Conservation (phyloP, 2,113 vertebrate species). For the Sigmodon hispidus region DNA sequence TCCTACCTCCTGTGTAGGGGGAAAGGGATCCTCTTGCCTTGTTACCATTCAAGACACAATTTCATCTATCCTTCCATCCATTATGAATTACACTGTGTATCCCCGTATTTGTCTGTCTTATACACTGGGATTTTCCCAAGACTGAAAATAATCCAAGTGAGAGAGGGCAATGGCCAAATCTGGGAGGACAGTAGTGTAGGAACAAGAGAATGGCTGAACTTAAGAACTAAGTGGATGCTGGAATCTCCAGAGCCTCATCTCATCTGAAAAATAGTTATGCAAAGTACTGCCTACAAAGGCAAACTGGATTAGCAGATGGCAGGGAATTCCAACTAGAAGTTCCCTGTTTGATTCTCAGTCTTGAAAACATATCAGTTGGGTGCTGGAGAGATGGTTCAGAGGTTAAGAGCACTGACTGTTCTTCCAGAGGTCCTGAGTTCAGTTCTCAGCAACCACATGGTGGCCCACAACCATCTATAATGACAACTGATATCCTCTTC, state of each 20-base stretch:
- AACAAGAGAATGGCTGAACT: not conserved
- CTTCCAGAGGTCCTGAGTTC: too few relatives aligned
- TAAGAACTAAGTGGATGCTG: not conserved
- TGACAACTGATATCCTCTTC: too few relatives aligned
- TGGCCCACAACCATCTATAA: too few relatives aligned
- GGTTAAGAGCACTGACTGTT: too few relatives aligned
- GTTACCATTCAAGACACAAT: not conserved
- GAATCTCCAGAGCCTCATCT: not conserved
- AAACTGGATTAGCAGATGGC: not conserved
- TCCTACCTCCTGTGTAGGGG: not conserved
- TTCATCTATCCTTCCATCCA: not conserved
- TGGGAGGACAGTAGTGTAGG: accelerated
- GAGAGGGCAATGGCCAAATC: not conserved
- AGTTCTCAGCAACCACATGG: too few relatives aligned
- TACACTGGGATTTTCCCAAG: not conserved
- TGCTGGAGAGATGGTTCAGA: too few relatives aligned
- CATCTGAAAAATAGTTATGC: not conserved
- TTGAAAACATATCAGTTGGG: too few relatives aligned
- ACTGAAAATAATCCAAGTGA: not conserved
- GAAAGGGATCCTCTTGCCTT: not conserved
- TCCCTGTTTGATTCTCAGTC: not conserved
- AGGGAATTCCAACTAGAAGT: not conserved
- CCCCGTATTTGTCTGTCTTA: not conserved
- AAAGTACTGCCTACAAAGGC: not conserved
- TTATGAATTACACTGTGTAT: not conserved